Conservation (phyloP, 2,888 invertebrate genomes). For the Keiferia lycopersicella region DNA sequence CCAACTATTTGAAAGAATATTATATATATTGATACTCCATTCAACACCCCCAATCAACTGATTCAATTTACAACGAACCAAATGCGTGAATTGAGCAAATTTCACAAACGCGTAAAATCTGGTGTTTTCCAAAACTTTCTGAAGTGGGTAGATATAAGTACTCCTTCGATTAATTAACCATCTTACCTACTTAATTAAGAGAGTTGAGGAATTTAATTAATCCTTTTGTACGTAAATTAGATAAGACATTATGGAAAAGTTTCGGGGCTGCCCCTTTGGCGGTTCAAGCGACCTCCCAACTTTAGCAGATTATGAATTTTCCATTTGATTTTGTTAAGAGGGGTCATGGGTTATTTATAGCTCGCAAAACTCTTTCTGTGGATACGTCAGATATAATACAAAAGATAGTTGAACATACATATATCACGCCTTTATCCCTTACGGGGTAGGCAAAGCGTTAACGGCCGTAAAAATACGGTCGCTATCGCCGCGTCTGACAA, state of each 20-base stretch:
- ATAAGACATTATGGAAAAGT: slow-evolving; percentile 59
- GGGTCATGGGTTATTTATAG: background rate
- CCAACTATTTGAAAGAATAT: too few species aligned
- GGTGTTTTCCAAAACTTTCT: slow-evolving; percentile 27
- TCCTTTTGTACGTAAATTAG: slow-evolving; percentile 59
- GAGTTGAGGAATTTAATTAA: slow-evolving; percentile 63
- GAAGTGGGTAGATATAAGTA: slow-evolving; percentile 33
- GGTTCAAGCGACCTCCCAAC: slow-evolving; percentile 39
- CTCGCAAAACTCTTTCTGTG: background rate
- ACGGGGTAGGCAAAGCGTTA: too few species aligned
- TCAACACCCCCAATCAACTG: too few species aligned
- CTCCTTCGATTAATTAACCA: slow-evolving; percentile 48
- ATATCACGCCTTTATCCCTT: too few species aligned
- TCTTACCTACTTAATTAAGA: slow-evolving; percentile 55
- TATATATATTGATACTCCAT: too few species aligned
- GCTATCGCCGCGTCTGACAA: too few species aligned
- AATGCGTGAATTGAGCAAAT: background rate
- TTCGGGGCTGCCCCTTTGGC: slow-evolving; percentile 54
- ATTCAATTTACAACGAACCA: background rate
- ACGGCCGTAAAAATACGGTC: too few species aligned
- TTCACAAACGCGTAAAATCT: slow-evolving; percentile 34
- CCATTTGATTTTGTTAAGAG: slow-evolving; percentile 31
- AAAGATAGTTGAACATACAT: too few species aligned
- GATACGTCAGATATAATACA: background rate
- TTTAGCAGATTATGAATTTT: slow-evolving; percentile 49